Base-by-base conservation (phyloP, 53 echinoderm and acorn worm genomes). In the Glandiceps talaboti region DNA sequence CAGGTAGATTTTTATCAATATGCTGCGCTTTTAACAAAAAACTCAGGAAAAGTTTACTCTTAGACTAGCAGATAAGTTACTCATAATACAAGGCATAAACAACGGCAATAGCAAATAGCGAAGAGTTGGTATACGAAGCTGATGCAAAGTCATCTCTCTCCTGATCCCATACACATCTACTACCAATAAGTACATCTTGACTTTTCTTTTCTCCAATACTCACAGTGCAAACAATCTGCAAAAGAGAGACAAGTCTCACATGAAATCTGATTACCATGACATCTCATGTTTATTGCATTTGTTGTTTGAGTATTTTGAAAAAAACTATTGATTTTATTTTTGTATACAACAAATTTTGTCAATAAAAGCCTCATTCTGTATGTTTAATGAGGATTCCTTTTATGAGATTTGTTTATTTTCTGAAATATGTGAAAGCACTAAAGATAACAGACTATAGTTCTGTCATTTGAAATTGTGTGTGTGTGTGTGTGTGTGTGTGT, bases 51-150 rank as follows among this genome's bases (percentile, higher is more conserved):
- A n/a, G n/a, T n/a, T n/a, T n/a, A n/a, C n/a, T n/a, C n/a, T n/a
- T n/a, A n/a, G n/a, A n/a, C n/a, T n/a, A n/a, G n/a, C n/a, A n/a
- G 64, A 20, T 45, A 20, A 45, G 20, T 45, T 85, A 96, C 76
- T 99, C 99, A 33, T 87, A 91, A 76, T 99, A 99, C 25, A 99
- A 81, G 14, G 91, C 99, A 77, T 91, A 99, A 26, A 99, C 93
- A 14, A 91, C 92, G 64, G 89, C 99, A 0, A 92, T 89, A 27
- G 99, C 89, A 80, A 91, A 99, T 82, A 99, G 79, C 81, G 88
- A 82, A 0, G 83, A 79, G 83, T 91, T 99, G 33, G 93, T 93
- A 29, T 82, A 99, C 32, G 86, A 86, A 0, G 89, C 86, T 1
- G 93, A 89, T 29, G 99, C 99, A 76, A 89, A 99, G 84, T 86